Conservation (phyloP, 2,888 invertebrate genomes). For the Lasioglossum marginatum region DNA sequence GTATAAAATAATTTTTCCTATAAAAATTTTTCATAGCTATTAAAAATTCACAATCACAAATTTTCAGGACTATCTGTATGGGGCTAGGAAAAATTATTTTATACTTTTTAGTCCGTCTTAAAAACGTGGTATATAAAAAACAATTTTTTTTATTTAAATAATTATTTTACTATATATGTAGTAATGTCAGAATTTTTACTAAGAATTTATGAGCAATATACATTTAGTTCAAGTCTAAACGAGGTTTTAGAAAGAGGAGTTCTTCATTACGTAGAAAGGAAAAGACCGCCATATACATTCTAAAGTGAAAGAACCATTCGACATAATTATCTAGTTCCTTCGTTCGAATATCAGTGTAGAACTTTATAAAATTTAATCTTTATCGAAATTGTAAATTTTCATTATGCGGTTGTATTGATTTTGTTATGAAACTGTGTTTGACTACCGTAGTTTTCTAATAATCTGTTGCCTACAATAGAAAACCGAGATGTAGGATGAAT, state of each 20-base stretch:
- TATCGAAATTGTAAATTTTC: neutral
- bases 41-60: no score
- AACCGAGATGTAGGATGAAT: neutral
- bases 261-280: neutral
- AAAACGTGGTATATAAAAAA: no score
- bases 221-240: neutral
- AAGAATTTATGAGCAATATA: neutral
- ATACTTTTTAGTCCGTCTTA: no score
- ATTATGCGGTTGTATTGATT: neutral
- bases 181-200: neutral
- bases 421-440: neutral
- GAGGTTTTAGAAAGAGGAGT: neutral
- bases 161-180: no score
- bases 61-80: no score
- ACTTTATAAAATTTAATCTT: neutral
- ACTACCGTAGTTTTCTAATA: neutral
- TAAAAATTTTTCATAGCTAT: no score
- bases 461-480: neutral
- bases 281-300: neutral
- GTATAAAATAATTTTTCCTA: no score
- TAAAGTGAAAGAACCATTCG: neutral
- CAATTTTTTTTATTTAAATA: no score
- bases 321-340: neutral
- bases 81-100: no score
- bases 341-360: neutral